Conservation (phyloP, 2,888 invertebrate genomes). For the Neria commutata region DNA sequence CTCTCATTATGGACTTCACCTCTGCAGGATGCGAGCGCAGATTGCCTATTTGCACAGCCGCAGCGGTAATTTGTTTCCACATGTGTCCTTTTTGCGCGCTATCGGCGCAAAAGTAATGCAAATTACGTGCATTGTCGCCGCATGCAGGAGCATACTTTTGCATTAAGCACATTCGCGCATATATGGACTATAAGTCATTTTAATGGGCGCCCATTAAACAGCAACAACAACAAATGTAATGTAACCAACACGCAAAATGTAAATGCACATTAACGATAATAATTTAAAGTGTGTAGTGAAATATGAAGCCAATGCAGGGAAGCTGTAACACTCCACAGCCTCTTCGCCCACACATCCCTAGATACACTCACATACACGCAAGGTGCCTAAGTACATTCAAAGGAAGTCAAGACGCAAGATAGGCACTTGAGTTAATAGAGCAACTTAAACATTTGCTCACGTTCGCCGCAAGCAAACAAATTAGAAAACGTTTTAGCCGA, state of each 20-base stretch:
- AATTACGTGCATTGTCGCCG: too few relatives aligned
- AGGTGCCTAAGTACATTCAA: constrained; percentile 3
- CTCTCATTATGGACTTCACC: too few relatives aligned
- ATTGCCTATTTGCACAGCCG: too few relatives aligned
- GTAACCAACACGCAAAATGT: constrained; percentile 16
- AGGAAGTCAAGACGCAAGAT: not conserved
- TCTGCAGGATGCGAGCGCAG: too few relatives aligned
- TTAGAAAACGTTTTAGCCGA: constrained; percentile 27
- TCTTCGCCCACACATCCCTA: too few relatives aligned
- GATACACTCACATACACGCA: constrained; percentile 7
- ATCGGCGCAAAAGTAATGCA: not conserved
- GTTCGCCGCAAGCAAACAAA: constrained; percentile 23
- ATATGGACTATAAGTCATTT: constrained; percentile 36
- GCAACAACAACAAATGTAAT: not conserved
- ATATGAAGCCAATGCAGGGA: constrained; percentile 24
- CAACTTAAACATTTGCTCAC: constrained; percentile 29
- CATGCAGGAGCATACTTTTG: constrained; percentile 3
- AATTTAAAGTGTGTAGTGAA: constrained; percentile 33
- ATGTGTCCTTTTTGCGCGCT: too few relatives aligned
- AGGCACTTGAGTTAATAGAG: constrained; percentile 20
- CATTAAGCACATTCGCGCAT: constrained; percentile 1
- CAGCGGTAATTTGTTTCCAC: too few relatives aligned
- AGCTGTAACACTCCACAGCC: constrained; percentile 13
- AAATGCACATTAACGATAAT: constrained; percentile 28
- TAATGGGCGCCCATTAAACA: constrained; percentile 31